Percentiles rank a stretch among this genome's conserved stretches.
These are phyloP conservation scores for Aphaenogaster rudis DNA, from an alignment of 1,140 invertebrate species.

Conservation along the genomic window DNA sequence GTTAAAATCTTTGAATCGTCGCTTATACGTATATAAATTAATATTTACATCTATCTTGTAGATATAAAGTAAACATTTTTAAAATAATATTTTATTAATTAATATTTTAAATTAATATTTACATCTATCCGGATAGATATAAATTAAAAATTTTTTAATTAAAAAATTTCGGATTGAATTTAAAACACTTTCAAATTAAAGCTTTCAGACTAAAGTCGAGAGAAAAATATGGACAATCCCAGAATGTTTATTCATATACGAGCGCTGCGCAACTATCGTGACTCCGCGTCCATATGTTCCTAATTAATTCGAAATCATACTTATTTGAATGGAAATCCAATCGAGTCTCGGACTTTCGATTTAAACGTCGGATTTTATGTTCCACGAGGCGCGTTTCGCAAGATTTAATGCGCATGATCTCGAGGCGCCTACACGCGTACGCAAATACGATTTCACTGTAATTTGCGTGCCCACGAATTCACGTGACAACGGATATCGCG, in stretches of 20 bases:
- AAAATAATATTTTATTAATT: no score
- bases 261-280: neutral
- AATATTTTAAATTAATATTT: neutral
- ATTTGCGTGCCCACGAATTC: conserved; percentile 1
- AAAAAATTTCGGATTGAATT: neutral
- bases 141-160: neutral
- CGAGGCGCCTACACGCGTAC: conserved; percentile 11
- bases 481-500: conserved; percentile 5
- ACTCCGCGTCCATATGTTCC: neutral
- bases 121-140: neutral
- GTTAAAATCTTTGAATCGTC: neutral
- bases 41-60: neutral
- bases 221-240: neutral
- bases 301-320: conserved; percentile 29
- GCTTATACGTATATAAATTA: neutral
- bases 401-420: conserved; percentile 29
- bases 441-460: conserved; percentile 53
- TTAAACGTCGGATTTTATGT: conserved; percentile 18
- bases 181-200: neutral
- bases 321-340: conserved; percentile 17
- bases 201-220: neutral
- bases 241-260: neutral
- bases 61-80: no score
- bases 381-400: neutral
- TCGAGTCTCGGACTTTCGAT: neutral